These are phyloP conservation scores for Miltochrista miniata DNA, from an alignment of 2,888 invertebrate species.

Conservation along the genomic window DNA sequence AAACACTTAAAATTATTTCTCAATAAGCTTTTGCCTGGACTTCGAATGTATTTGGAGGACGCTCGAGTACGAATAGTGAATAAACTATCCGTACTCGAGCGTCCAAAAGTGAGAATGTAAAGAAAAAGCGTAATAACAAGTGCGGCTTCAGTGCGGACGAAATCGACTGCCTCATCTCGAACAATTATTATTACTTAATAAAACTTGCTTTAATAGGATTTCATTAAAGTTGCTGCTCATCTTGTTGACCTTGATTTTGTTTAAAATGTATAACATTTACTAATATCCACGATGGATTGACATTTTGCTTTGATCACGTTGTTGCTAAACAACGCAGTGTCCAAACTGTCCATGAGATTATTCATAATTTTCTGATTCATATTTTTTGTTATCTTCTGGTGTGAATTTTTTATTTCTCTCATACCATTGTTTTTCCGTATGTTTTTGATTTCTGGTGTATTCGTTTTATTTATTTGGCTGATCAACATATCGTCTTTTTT, in stretches of 20 bases:
- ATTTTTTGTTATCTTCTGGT: neutral
- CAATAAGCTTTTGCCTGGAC: too few species aligned
- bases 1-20: too few species aligned
- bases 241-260: conserved; percentile 1
- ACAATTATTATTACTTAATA: neutral
- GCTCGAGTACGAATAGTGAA: too few species aligned
- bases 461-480: neutral
- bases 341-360: neutral
- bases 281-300: neutral
- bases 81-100: too few species aligned
- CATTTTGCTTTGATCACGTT: neutral
- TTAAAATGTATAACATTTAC: neutral
- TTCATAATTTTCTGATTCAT: neutral
- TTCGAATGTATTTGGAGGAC: too few species aligned
- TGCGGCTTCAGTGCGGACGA: neutral
- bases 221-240: neutral
- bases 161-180: conserved; percentile 7
- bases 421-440: neutral
- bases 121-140: neutral
- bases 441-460: neutral
- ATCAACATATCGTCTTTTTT: neutral
- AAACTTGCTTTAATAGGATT: conserved; percentile 4
- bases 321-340: neutral
- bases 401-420: neutral
- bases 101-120: too few species aligned